These are phyloP conservation scores for Kradibia gibbosae DNA, from an alignment of 1,140 invertebrate species.

Conservation along the genomic window DNA sequence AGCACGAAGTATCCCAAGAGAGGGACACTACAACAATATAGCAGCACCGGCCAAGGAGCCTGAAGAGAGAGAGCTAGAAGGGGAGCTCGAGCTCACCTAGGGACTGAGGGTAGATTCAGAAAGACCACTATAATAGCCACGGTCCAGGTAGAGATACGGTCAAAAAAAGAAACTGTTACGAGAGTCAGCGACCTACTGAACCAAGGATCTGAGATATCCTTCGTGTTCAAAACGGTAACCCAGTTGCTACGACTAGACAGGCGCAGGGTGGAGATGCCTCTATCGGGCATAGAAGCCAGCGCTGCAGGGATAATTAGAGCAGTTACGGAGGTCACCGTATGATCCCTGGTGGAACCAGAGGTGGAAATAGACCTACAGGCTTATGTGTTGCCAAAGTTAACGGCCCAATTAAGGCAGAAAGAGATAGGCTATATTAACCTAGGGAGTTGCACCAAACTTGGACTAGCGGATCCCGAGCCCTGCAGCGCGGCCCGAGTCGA, in stretches of 20 bases:
- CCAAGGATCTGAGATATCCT: not conserved
- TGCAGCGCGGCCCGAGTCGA: constrained; percentile 22
- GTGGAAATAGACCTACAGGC: not conserved
- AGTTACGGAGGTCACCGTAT: not conserved
- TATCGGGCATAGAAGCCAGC: not conserved
- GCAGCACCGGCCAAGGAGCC: too few relatives aligned
- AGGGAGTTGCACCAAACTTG: not conserved
- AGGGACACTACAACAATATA: too few relatives aligned
- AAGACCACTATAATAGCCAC: not conserved
- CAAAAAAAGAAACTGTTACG: not conserved
- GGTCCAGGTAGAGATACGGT: not conserved
- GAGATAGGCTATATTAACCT: not conserved
- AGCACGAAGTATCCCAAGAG: too few relatives aligned
- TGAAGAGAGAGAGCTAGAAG: too few relatives aligned
- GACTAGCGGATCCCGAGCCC: constrained; percentile 48
- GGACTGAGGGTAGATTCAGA: too few relatives aligned
- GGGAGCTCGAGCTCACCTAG: too few relatives aligned
- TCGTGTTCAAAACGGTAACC: not conserved
- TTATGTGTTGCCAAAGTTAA: not conserved
- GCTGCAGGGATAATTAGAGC: not conserved
- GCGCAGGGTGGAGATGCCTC: not conserved
- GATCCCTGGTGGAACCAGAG: not conserved
- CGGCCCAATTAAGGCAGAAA: not conserved
- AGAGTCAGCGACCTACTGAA: not conserved
- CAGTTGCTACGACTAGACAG: not conserved